These are phyloP conservation scores for Siderastrea radians DNA, from an alignment of 92 coral and sea anemone species.

Conservation along the genomic window DNA sequence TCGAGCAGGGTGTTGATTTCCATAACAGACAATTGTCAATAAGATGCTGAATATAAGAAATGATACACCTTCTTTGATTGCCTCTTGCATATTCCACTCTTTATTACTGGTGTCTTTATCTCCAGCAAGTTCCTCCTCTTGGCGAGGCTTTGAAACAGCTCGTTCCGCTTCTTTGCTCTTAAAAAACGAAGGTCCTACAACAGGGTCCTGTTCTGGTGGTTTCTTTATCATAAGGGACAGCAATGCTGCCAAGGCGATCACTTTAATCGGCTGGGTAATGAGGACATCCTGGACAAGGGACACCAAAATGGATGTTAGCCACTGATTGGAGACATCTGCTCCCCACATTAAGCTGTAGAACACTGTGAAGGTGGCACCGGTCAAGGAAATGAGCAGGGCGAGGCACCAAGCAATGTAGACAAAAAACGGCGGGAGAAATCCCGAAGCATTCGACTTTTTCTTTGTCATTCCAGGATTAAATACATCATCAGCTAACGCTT, in stretches of 20 bases:
- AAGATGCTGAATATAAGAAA: constrained; percentile 4
- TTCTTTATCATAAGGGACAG: constrained; percentile 70
- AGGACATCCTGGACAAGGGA: constrained; percentile 79
- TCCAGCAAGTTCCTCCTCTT: neutral
- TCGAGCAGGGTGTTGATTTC: neutral
- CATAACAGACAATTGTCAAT: neutral
- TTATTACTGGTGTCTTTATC: neutral
- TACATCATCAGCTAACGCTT: neutral
- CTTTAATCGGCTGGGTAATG: constrained; percentile 17
- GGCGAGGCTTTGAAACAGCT: constrained; percentile 45
- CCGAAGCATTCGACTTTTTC: neutral
- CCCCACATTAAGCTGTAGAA: too few species aligned
- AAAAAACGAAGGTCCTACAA: constrained; percentile 21
- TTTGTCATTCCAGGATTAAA: neutral
- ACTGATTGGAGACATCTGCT: constrained; percentile 39
- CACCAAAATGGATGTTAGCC: constrained; percentile 78
- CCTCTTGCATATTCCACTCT: constrained; percentile 2
- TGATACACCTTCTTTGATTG: neutral
- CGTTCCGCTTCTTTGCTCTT: neutral
- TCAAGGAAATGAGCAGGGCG: constrained; percentile 66
- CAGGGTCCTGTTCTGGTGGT: constrained; percentile 78
- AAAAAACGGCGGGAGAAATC: too few species aligned
- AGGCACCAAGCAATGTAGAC: constrained; percentile 54
- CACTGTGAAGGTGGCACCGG: constrained; percentile 74
- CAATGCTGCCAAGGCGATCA: constrained; percentile 50